phyloP scores from a whole-genome alignment of 2,113 vertebrate species.

The Budorcas taxicolor region DNA sequence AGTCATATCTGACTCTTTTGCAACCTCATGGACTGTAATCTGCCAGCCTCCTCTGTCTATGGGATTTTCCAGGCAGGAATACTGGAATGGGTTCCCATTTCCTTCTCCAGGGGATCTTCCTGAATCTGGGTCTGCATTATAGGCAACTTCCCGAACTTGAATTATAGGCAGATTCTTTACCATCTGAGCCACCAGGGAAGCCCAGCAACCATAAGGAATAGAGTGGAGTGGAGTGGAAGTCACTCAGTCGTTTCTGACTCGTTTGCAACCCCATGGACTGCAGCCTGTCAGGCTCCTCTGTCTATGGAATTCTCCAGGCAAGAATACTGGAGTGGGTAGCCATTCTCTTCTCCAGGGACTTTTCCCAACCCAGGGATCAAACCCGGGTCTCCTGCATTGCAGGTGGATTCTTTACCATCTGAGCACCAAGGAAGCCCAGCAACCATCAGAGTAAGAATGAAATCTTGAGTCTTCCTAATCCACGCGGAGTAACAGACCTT shows the following conservation, averaged over 20 bases:
- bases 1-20: background rate
- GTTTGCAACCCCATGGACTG: background rate
- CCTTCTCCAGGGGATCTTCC: background rate
- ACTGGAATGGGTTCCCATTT: background rate
- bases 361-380: background rate
- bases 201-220: background rate
- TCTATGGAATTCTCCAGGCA: background rate
- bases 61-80: background rate
- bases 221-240: background rate
- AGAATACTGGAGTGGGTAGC: background rate
- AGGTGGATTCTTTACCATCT: background rate
- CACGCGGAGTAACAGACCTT: background rate
- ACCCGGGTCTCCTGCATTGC: background rate
- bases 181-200: background rate
- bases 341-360: background rate
- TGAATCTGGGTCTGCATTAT: background rate
- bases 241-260: fast-evolving
- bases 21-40: background rate
- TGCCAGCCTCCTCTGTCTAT: background rate
- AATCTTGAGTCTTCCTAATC: background rate
- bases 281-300: background rate
- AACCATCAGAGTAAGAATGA: background rate
- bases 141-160: background rate
- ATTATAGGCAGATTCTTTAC: background rate
- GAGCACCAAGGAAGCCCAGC: background rate